phyloP scores from a whole-genome alignment of 2,888 invertebrate species.

The Pachymerium ferrugineum region DNA sequence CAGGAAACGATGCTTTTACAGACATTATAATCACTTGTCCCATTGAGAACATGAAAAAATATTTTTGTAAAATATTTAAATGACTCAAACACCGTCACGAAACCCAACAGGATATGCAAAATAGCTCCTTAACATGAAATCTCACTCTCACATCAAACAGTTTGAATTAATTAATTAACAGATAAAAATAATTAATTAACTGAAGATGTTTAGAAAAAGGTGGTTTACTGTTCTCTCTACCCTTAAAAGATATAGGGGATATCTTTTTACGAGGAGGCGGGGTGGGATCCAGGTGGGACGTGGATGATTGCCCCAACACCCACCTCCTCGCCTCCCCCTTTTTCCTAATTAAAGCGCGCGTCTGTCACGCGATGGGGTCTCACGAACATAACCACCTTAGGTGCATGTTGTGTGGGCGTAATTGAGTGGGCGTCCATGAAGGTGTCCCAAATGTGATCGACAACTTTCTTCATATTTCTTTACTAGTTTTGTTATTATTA shows the following conservation, averaged over 20 bases:
- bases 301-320: slow-evolving; percentile 18
- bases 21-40: not conserved
- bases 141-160: not conserved
- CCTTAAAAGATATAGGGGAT: not conserved
- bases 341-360: slow-evolving; percentile 15
- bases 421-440: slow-evolving; percentile 3
- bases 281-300: slow-evolving; percentile 7
- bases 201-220: too few species aligned
- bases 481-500: not conserved
- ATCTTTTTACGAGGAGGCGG: slow-evolving; percentile 18
- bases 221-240: not conserved
- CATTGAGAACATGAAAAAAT: not conserved
- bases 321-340: not conserved
- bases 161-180: not conserved
- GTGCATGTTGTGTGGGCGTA: slow-evolving; percentile 14
- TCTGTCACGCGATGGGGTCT: slow-evolving; percentile 1
- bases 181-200: too few species aligned
- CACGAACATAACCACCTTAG: not conserved
- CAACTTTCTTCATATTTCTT: not conserved
- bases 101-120: not conserved
- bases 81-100: too few species aligned
- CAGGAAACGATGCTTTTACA: not conserved
- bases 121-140: not conserved
- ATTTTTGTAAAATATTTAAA: not conserved
- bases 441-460: not conserved